Evolutionary conservation across 2,888 invertebrate genomes (phyloP).

Genomic region (Plebejus anna): DNA sequence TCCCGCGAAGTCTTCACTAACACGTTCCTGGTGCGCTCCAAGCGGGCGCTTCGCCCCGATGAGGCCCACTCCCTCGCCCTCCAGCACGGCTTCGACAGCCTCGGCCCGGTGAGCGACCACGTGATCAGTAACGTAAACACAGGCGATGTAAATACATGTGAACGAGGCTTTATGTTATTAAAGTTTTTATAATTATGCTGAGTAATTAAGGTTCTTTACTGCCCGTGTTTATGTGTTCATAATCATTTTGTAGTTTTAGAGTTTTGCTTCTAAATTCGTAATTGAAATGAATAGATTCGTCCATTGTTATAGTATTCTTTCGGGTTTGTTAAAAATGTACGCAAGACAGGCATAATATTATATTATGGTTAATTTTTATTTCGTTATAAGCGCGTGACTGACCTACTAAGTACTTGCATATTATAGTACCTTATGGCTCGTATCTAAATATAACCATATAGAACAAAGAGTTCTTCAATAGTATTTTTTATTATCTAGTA

Average conservation of each 20-base stretch:
- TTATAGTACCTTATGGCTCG: too few species aligned
- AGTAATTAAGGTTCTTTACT: background rate
- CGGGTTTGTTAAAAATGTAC: background rate
- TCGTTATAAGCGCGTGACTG: too few species aligned
- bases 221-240: background rate
- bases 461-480: too few species aligned
- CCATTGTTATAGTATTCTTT: background rate
- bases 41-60: constrained; percentile 86
- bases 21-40: constrained; percentile 95
- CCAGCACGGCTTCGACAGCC: constrained; percentile 95
- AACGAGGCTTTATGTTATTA: background rate
- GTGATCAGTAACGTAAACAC: constrained; percentile 53
- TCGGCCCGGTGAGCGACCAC: constrained; percentile 92
- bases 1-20: constrained; percentile 93
- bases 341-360: too few species aligned
- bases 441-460: too few species aligned
- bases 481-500: too few species aligned
- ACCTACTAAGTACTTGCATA: too few species aligned
- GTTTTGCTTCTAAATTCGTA: background rate
- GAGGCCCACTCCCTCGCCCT: constrained; percentile 90
- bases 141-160: constrained; percentile 35
- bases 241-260: background rate
- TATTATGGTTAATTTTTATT: too few species aligned
- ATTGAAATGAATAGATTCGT: background rate
- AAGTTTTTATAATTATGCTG: background rate